Evolutionary conservation across 37 sponge, comb jelly and placozoan species (phyloP), one percentile per base, ranked within the genome.

Genomic region (Agelas oroides): DNA sequence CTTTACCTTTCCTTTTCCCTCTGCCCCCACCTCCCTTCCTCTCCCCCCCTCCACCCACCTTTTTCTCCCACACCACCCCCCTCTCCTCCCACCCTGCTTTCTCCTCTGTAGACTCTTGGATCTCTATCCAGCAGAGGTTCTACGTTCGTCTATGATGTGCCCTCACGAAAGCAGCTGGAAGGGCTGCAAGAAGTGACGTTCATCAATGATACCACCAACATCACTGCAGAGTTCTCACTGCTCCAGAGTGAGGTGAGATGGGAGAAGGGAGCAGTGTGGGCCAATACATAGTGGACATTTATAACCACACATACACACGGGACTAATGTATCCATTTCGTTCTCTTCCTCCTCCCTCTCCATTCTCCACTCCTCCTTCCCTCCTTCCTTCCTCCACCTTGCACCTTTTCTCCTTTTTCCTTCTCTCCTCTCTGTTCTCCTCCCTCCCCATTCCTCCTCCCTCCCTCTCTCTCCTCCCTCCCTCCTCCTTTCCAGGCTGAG

Each of bases 111-210:
- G 92, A 34, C 55, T 25, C 63, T 88, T 1, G 92, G 88, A 21
- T 79, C 92, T 25, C 66, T 87, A 8, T 83, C 92, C 21, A 71
- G 80, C 59, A 66, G 71, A n/a, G 30, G 23, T 20, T 38, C 84
- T 13, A 20, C 0, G n/a, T 80, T 36, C 41, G 27, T 37, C 5
- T 88, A 92, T 46, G 27, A 0, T 38, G 65, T 92, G 16, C 92
- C 92, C 0, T n/a, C 52, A 12, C 30, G 37, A 56, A 20, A 31
- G 16, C 1, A 1, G 11, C 79, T 83, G 36, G 18, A 35, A 18
- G 17, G 5, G 15, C 20, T 14, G 1, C 59, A 65, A 21, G 35
- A 5, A 19, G 61, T 32, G 15, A 65, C 58, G 19, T n/a, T n/a
- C n/a, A 28, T 35, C 11, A 77, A 83, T 39, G 34, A 59, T 21